phyloP scores from a whole-genome alignment of 1,140 invertebrate genomes.

The Scaptomyza montana region DNA sequence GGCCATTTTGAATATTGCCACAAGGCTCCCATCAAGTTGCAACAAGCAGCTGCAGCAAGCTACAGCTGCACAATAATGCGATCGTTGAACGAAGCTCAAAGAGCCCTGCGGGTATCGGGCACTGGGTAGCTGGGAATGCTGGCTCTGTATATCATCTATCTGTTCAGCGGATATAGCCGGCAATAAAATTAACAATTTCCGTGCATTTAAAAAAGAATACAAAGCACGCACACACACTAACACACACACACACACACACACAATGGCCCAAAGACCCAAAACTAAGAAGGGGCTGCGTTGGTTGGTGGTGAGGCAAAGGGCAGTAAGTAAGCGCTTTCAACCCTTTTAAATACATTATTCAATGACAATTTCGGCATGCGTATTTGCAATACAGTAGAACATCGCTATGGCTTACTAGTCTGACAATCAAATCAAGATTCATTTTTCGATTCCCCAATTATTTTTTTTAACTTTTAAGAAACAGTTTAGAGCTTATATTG shows the following conservation, averaged over 20 bases:
- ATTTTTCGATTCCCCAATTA: too few relatives aligned
- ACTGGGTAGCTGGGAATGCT: neutral
- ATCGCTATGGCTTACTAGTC: neutral
- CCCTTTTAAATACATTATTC: conserved; percentile 4
- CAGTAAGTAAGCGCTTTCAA: neutral
- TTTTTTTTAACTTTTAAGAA: neutral
- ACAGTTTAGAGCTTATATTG: neutral
- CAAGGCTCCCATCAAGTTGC: conserved; percentile 8
- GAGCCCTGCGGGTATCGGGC: too few relatives aligned
- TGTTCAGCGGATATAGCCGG: conserved; percentile 61
- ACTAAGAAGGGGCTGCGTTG: too few relatives aligned
- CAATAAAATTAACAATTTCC: conserved; percentile 81
- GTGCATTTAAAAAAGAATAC: conserved; percentile 68
- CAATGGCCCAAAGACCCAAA: conserved; percentile 10
- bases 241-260: conserved; percentile 6
- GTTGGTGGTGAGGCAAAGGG: neutral
- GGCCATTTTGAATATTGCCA: conserved; percentile 68
- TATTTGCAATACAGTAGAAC: neutral
- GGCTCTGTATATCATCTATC: neutral
- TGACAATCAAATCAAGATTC: too few relatives aligned
- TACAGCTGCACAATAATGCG: conserved; percentile 2
- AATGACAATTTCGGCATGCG: neutral
- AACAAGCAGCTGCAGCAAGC: neutral
- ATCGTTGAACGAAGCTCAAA: neutral
- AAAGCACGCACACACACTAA: conserved; percentile 30